Evolutionary conservation across 2,797 vertebrate species (phyloP), one percentile per base, ranked within the genome.

Genomic region (Nyctibius grandis): DNA sequence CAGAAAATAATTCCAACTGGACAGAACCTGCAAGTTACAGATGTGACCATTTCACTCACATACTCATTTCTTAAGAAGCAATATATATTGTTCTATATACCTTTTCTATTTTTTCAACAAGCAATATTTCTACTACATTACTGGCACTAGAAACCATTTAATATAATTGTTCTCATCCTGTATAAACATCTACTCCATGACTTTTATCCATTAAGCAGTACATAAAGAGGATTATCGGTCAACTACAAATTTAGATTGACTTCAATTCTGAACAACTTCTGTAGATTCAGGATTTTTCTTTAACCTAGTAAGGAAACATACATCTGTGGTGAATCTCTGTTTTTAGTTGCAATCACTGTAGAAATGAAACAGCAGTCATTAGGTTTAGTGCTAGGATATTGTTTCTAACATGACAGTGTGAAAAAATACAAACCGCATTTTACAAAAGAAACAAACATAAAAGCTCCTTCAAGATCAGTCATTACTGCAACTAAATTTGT

Each of bases 201-300:
- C 72, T 90, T 97, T 80, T 72, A 92, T 70, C 76, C 54, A 77
- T 70, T 59, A 97, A 95, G 69, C 72, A 86, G n/a, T 16, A 69
- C 34, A 86, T 88, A 93, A 88, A 89, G 19, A 85, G 38, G n/a
- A 69, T 89, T 93, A 95, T 11, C 88, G 70, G 69, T 76, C 91
- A 97, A 85, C 56, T 84, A 91, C 69, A 95, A 95, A 95, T 85
- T 88, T 44, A 67, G 19, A 85, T 34, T 85, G 31, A 96, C 61
- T 94, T 59, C 42, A 72, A 33, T 42, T 61, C 40, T n/a, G 20
- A 91, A 77, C 6, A 68, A 67, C 11, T 85, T 64, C 1, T 21
- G n/a, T 18, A 80, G 48, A 56, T 86, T 34, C 60, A 68, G 21
- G 21, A 14, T 19, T 23, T 78, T 57, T 79, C 83, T 73, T 51